These are phyloP conservation scores for Pseudomugil gertrudae DNA, from an alignment of 2,797 vertebrate species.

Conservation along the genomic window DNA sequence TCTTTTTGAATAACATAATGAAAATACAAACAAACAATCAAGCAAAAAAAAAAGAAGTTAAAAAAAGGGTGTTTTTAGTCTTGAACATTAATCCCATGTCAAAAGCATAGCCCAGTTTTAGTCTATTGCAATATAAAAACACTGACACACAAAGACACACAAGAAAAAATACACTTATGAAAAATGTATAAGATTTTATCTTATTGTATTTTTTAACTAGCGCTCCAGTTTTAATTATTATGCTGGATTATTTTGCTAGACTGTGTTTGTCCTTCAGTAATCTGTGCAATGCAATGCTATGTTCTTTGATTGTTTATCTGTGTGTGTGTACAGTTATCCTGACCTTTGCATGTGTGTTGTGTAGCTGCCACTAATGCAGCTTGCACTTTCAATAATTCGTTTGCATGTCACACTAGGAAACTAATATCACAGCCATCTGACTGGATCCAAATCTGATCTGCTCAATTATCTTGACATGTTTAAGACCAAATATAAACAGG, in stretches of 20 bases:
- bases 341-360: constrained; percentile 41
- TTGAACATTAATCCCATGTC: no score
- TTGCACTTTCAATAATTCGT: constrained; percentile 52
- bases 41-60: background rate
- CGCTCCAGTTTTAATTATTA: background rate
- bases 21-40: background rate
- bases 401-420: constrained; percentile 58
- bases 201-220: background rate
- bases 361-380: constrained; percentile 38
- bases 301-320: constrained; percentile 19
- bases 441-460: constrained; percentile 66
- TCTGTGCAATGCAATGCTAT: background rate
- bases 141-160: no score
- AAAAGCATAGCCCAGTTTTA: no score
- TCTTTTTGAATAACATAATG: background rate
- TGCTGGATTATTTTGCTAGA: background rate
- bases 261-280: background rate
- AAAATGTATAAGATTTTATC: no score
- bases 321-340: constrained; percentile 14
- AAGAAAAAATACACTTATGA: no score
- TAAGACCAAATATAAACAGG: constrained; percentile 72
- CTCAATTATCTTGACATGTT: constrained; percentile 75
- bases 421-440: constrained; percentile 45
- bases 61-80: background rate
- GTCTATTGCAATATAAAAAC: no score